Evolutionary conservation across 2,888 invertebrate species (phyloP).

Genomic region (Cosmorhoe ocellata): DNA sequence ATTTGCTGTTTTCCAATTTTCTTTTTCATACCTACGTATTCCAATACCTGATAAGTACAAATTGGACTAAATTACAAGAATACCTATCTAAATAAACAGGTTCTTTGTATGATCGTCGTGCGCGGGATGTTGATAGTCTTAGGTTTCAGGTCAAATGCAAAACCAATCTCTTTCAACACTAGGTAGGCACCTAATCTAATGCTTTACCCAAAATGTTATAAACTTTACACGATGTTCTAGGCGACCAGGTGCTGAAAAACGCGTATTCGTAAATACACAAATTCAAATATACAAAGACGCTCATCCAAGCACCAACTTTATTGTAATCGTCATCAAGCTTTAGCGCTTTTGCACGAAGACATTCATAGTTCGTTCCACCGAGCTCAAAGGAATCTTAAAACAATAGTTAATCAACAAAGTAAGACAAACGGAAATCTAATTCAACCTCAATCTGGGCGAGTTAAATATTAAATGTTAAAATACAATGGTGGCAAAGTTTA

Average conservation of each 20-base stretch:
- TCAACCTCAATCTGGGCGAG: not conserved
- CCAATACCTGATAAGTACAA: constrained; percentile 21
- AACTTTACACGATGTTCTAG: too few species aligned
- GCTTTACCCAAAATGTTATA: too few species aligned
- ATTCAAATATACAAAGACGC: too few species aligned
- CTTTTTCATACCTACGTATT: constrained; percentile 12
- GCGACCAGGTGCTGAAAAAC: too few species aligned
- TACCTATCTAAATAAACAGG: constrained; percentile 6
- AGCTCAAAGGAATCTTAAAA: not conserved
- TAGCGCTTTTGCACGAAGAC: too few species aligned
- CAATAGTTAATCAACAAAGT: constrained; percentile 5
- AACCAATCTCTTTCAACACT: not conserved
- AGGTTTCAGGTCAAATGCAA: not conserved
- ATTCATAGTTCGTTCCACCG: too few species aligned
- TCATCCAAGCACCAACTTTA: too few species aligned
- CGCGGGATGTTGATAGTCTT: not conserved
- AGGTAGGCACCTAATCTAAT: not conserved
- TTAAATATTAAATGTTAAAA: not conserved
- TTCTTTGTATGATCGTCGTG: constrained; percentile 16
- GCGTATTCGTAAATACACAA: too few species aligned
- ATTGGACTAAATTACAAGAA: constrained; percentile 22
- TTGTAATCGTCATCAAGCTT: too few species aligned
- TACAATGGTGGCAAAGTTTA: not conserved
- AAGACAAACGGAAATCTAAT: not conserved
- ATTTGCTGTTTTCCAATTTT: constrained; percentile 27